Percentiles rank a stretch among this genome's conserved stretches.
Evolutionary conservation across 2,888 invertebrate genomes (phyloP).

Genomic region (Sarcophaga subvicina): DNA sequence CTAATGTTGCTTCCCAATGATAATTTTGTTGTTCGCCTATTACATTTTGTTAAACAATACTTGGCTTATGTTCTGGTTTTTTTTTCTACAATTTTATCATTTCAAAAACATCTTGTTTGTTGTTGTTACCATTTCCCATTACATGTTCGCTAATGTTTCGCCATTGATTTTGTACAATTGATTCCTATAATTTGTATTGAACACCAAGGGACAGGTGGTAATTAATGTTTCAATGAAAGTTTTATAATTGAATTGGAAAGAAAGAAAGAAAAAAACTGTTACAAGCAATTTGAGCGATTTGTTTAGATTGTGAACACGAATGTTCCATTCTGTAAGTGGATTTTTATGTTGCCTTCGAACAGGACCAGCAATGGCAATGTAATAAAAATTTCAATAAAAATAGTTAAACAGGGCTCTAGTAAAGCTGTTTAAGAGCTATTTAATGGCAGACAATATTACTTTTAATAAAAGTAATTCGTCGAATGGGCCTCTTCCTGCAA

Average conservation of each 20-base stretch:
- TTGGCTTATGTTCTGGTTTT: background rate
- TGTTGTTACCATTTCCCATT: slow-evolving; percentile 2
- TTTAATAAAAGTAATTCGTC: no score
- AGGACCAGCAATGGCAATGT: no score
- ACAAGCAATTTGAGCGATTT: slow-evolving; percentile 21
- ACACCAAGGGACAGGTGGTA: background rate
- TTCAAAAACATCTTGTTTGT: slow-evolving; percentile 36
- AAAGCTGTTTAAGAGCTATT: no score
- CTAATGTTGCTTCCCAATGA: no score
- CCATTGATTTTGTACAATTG: slow-evolving; percentile 13
- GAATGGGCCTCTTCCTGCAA: no score
- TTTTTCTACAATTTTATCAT: slow-evolving; percentile 32
- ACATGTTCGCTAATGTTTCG: slow-evolving; percentile 34
- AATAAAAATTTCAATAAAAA: no score
- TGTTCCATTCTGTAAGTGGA: background rate
- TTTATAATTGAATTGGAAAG: slow-evolving; percentile 33
- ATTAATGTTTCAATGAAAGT: slow-evolving; percentile 52
- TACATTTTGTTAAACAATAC: background rate
- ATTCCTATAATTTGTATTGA: slow-evolving; percentile 10
- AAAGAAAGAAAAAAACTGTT: background rate
- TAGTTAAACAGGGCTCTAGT: no score
- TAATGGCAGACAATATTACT: no score
- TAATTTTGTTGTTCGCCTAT: no score
- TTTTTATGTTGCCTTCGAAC: background rate
- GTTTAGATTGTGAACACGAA: slow-evolving; percentile 46